Conservation (phyloP, 2,113 vertebrate species). For the Orthonyx spaldingii region DNA sequence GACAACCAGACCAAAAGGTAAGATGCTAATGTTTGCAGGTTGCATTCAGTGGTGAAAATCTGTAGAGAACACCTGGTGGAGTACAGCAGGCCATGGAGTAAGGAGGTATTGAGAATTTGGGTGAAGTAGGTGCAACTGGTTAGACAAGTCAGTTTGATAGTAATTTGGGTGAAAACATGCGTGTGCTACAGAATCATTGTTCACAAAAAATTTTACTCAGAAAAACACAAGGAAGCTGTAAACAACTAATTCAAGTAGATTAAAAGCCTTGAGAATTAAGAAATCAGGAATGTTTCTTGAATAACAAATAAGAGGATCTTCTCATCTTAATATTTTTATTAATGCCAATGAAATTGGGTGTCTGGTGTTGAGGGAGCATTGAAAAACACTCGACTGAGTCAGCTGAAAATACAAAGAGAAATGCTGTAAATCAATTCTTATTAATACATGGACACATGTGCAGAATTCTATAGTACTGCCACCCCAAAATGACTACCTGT, state of each 20-base stretch:
- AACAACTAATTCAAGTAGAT: background rate
- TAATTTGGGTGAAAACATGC: background rate
- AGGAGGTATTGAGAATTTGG: background rate
- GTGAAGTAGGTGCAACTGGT: background rate
- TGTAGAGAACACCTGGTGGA: background rate
- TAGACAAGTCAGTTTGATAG: background rate
- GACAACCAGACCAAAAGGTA: background rate
- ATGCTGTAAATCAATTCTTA: background rate
- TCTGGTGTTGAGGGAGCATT: background rate
- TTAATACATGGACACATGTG: background rate
- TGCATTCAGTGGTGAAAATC: background rate
- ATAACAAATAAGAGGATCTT: background rate
- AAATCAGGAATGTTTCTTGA: background rate
- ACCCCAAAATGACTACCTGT: background rate
- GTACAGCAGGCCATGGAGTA: background rate
- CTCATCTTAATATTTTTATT: background rate
- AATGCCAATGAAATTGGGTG: background rate
- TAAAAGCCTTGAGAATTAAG: background rate
- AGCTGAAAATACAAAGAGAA: background rate
- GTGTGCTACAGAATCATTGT: background rate
- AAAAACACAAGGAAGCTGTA: background rate
- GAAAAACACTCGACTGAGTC: background rate
- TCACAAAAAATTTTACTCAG: background rate
- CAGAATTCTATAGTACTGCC: background rate
- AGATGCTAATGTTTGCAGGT: background rate